A percentile compares a stretch with the other conserved stretches of the same genome.
Evolutionary conservation across 2,113 vertebrate genomes (phyloP).

Genomic region (Polypterus senegalus): DNA sequence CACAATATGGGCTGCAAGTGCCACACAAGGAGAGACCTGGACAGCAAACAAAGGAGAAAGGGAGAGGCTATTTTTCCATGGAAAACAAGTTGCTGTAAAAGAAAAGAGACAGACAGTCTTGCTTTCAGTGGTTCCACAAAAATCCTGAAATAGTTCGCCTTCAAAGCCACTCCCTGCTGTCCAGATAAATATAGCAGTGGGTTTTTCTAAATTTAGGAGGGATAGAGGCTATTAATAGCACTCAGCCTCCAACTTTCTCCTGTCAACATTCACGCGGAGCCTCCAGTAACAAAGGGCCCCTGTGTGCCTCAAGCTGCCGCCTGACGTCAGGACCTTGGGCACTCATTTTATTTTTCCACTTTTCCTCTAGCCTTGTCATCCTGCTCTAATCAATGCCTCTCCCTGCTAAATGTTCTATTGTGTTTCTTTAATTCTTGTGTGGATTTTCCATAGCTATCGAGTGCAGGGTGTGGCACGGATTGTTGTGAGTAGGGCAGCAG

Average conservation of each 20-base stretch:
- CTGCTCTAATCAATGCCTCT: not conserved
- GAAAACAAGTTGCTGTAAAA: not conserved
- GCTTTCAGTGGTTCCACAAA: not conserved
- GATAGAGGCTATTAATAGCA: not conserved
- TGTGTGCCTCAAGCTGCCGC: not conserved
- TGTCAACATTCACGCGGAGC: not conserved
- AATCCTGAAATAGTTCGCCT: not conserved
- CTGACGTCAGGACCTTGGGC: not conserved
- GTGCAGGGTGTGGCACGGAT: not conserved
- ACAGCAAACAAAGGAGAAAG: constrained; percentile 28
- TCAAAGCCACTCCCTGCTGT: not conserved
- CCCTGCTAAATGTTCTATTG: not conserved
- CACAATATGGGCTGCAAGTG: too few species aligned
- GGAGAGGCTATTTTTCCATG: constrained; percentile 14
- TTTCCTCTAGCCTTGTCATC: not conserved
- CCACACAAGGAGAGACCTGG: too few species aligned
- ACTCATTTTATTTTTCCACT: not conserved
- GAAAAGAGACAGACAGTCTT: not conserved
- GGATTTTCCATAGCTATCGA: not conserved
- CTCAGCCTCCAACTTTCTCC: not conserved
- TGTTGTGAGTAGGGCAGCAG: not conserved
- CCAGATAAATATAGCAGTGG: not conserved
- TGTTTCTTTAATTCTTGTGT: not conserved
- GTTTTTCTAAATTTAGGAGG: not conserved
- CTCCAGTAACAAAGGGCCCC: not conserved